These are phyloP conservation scores for Macrotrachela quadricornifera DNA, from an alignment of 1,140 invertebrate species.

Conservation along the genomic window DNA sequence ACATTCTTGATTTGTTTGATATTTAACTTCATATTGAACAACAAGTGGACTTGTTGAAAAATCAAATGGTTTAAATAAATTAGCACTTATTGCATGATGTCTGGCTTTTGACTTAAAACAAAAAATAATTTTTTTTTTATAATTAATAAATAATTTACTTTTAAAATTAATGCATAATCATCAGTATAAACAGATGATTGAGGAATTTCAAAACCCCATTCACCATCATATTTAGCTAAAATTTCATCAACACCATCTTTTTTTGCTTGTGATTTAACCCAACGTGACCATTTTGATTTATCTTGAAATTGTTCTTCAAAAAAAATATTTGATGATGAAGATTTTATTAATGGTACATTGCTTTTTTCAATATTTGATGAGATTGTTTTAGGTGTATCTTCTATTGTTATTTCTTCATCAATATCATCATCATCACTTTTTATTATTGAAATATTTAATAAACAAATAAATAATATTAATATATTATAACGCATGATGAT, in stretches of 20 bases:
- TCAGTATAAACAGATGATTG: constrained; percentile 49
- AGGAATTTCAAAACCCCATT: constrained; percentile 55
- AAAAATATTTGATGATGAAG: no score
- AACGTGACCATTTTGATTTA: constrained; percentile 29
- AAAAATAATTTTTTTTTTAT: no score
- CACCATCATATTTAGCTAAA: constrained; percentile 42
- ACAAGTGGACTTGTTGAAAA: constrained; percentile 68
- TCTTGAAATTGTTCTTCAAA: no score
- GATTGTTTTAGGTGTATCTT: no score
- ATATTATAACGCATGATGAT: no score
- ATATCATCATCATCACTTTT: no score
- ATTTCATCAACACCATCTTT: constrained; percentile 68
- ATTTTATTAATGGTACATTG: no score
- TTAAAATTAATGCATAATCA: constrained; percentile 68
- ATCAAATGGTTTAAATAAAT: constrained; percentile 54
- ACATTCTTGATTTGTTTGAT: constrained; percentile 87
- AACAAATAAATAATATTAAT: no score
- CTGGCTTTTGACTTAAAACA: constrained; percentile 89
- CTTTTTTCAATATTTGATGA: no score
- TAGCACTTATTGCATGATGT: constrained; percentile 75
- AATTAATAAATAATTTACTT: no score
- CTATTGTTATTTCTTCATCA: no score
- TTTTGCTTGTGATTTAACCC: constrained; percentile 71
- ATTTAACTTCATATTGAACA: constrained; percentile 50
- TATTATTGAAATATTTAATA: no score